phyloP scores from a whole-genome alignment of 2,888 invertebrate genomes.

The Metellina segmentata region DNA sequence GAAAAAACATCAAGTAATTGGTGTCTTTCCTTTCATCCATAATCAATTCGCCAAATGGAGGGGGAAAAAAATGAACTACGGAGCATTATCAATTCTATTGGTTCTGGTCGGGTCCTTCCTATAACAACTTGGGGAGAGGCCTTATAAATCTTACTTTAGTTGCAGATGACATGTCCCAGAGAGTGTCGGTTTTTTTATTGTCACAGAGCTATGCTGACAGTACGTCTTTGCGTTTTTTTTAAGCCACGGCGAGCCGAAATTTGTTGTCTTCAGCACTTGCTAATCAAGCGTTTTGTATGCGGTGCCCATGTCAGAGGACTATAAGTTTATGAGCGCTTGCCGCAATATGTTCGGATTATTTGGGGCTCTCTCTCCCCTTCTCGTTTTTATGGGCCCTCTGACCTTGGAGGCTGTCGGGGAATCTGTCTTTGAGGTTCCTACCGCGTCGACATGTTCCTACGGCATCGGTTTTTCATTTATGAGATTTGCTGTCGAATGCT shows the following conservation, averaged over 20 bases:
- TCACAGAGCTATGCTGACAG: constrained; percentile 43
- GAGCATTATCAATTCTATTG: constrained; percentile 46
- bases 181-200: constrained; percentile 21
- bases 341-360: constrained; percentile 66
- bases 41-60: constrained; percentile 4
- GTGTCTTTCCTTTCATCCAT: constrained; percentile 7
- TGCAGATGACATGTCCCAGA: constrained; percentile 26
- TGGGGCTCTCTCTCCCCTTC: neutral
- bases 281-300: constrained; percentile 71
- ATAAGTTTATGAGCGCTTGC: constrained; percentile 63
- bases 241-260: constrained; percentile 29
- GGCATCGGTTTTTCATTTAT: constrained; percentile 37
- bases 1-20: constrained; percentile 4
- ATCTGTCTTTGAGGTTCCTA: constrained; percentile 9
- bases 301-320: constrained; percentile 35
- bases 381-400: constrained; percentile 11
- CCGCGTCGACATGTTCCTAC: neutral
- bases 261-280: constrained; percentile 46
- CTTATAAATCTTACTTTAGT: constrained; percentile 44
- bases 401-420: neutral
- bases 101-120: constrained; percentile 25
- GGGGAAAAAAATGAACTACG: neutral
- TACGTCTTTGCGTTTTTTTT: neutral
- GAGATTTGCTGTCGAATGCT: constrained; percentile 1
- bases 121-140: constrained; percentile 31